Base-by-base conservation (phyloP, 1,140 invertebrate species). In the Nilaparvata lugens region DNA sequence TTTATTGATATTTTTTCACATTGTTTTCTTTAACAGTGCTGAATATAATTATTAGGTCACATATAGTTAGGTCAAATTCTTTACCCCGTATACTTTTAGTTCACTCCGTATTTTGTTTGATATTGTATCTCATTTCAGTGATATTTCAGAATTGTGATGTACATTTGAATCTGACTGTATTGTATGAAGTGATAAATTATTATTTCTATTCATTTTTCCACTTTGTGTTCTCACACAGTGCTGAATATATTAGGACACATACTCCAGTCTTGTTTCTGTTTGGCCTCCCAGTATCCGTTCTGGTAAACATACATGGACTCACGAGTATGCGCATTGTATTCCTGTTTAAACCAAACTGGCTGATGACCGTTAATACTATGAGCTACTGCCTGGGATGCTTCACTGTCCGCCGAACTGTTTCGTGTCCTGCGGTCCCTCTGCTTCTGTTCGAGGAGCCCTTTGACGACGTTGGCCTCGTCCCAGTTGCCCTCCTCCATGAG, bases 401-500 rank as follows among this genome's bases (percentile, higher is more conserved):
- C 28, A 87, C 83, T 11, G 89, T 85, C 64, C 77, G 72, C 73
- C 95, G 92, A 1, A 88, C 87, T 59, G 89, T 86, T 13, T 79
- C 71, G 73, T 97, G 93, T 0, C 88, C 79, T 62, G 79, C 68
- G 60, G 88, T 79, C 73, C 54, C 91, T 81, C 76, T 99, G 96
- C 75, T 97, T 97, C 69, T 98, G 95, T 75, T 99, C 97, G 1
- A 99, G 76, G 40, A 87, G 78, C 28, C 87, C 72, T 76, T 99
- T 99, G 69, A 92, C 86, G 13, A 80, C 74, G 76, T 98, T 99
- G 25, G 96, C 95, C 67, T 94, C 93, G 68, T 98, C 94, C 95
- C 95, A 99, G n/a, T 78, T 70, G 7, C 93, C 95, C 56, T 95
- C 81, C 75, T 99, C 97, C 95, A 99, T 98, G 42, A 97, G 80